Evolutionary conservation across 1,140 invertebrate genomes (phyloP).

Genomic region (Capitella teleta): DNA sequence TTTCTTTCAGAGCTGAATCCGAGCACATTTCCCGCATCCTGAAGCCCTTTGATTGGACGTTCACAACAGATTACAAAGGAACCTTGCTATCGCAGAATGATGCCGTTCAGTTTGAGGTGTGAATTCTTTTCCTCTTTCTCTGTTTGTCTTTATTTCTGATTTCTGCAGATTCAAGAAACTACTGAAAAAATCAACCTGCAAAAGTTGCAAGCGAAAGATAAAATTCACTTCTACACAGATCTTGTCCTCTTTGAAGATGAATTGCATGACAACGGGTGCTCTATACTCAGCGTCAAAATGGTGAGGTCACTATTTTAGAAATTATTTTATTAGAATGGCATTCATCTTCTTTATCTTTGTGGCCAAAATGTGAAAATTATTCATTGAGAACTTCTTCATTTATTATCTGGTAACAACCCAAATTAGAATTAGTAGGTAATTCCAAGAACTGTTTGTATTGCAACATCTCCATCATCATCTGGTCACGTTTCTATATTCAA

Average conservation of each 20-base stretch:
- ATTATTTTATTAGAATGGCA: too few species aligned
- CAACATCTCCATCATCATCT: too few species aligned
- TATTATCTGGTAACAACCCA: too few species aligned
- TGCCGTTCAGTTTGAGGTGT: background rate
- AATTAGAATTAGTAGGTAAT: too few species aligned
- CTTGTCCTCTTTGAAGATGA: conserved; percentile 95
- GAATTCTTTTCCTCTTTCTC: background rate
- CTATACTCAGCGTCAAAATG: conserved; percentile 82
- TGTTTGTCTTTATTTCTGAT: background rate
- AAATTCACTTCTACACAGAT: conserved; percentile 90
- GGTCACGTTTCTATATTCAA: too few species aligned
- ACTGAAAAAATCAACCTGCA: conserved; percentile 77
- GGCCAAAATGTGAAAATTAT: too few species aligned
- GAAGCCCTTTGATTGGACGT: conserved; percentile 96
- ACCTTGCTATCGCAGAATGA: conserved; percentile 37
- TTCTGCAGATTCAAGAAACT: conserved; percentile 46
- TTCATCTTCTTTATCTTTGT: too few species aligned
- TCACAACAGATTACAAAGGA: conserved; percentile 84
- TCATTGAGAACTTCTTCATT: too few species aligned
- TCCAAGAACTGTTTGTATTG: too few species aligned
- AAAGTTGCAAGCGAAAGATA: conserved; percentile 75
- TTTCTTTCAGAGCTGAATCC: conserved; percentile 28
- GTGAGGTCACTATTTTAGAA: too few species aligned
- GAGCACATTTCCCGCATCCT: conserved; percentile 62
- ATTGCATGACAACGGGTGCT: conserved; percentile 92